phyloP scores from a whole-genome alignment of 2,888 invertebrate genomes.

The Platerodrilus igneus region DNA sequence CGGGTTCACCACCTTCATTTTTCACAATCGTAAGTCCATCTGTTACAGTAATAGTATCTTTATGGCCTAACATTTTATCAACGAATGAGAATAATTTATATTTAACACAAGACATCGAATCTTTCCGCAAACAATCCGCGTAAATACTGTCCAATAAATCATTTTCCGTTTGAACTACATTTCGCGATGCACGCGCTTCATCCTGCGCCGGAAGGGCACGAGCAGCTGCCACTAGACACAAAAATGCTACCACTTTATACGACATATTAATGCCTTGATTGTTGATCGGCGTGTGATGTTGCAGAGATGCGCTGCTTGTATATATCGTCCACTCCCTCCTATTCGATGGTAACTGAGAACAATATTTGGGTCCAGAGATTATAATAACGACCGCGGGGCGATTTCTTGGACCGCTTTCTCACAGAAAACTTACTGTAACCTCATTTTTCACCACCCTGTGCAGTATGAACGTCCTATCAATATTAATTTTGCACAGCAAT shows the following conservation, averaged over 20 bases:
- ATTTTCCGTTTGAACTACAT: slow-evolving; percentile 64
- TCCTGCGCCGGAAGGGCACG: slow-evolving; percentile 68
- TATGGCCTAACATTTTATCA: slow-evolving; percentile 77
- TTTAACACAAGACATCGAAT: slow-evolving; percentile 79
- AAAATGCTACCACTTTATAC: slow-evolving; percentile 50
- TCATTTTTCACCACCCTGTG: slow-evolving; percentile 35
- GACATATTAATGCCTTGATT: slow-evolving; percentile 43
- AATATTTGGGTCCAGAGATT: slow-evolving; percentile 48
- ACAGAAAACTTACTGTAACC: slow-evolving; percentile 45
- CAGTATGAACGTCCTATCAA: slow-evolving; percentile 22
- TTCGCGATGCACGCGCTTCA: slow-evolving; percentile 51
- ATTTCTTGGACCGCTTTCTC: slow-evolving; percentile 50
- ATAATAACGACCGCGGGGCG: slow-evolving; percentile 48
- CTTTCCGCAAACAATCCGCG: slow-evolving; percentile 75
- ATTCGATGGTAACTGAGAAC: slow-evolving; percentile 39
- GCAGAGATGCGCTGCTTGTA: slow-evolving; percentile 42
- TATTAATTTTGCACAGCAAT: too few species aligned
- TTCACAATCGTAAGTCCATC: slow-evolving; percentile 82
- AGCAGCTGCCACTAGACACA: slow-evolving; percentile 53
- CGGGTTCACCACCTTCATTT: slow-evolving; percentile 60
- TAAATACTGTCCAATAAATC: slow-evolving; percentile 75
- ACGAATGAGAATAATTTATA: slow-evolving; percentile 83
- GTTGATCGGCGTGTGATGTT: slow-evolving; percentile 43
- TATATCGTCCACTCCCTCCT: slow-evolving; percentile 47
- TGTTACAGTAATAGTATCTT: slow-evolving; percentile 72